Evolutionary conservation across 2,888 invertebrate genomes (phyloP).

Genomic region (Agonopterix arenella): DNA sequence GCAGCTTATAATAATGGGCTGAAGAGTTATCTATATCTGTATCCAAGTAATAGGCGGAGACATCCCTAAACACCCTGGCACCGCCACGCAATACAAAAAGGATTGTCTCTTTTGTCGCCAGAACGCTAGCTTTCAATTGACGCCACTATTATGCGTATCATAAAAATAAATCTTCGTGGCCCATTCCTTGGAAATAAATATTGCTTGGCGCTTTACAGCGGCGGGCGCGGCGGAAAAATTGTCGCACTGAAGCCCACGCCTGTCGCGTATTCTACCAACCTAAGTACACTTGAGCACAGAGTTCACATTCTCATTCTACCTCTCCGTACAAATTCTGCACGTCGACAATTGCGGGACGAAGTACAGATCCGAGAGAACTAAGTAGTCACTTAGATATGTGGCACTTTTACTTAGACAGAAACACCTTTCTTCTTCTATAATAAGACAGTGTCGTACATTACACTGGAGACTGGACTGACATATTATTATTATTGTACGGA

Average conservation of each 20-base stretch:
- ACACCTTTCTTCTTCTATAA: slow-evolving; percentile 21
- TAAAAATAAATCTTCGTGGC: slow-evolving; percentile 45
- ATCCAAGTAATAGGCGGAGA: slow-evolving; percentile 26
- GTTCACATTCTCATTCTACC: slow-evolving; percentile 13
- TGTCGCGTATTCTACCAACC: slow-evolving; percentile 3
- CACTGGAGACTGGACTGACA: no score
- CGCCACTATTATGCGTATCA: slow-evolving; percentile 43
- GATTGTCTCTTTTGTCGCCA: slow-evolving; percentile 26
- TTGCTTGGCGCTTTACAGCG: slow-evolving; percentile 31
- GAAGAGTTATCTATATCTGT: slow-evolving; percentile 24
- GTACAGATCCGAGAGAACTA: slow-evolving; percentile 7
- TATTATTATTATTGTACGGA: no score
- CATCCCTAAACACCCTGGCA: slow-evolving; percentile 9
- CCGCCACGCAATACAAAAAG: slow-evolving; percentile 10
- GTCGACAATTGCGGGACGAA: slow-evolving; percentile 1
- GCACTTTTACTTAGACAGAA: slow-evolving; percentile 25
- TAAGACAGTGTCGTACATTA: slow-evolving; percentile 25
- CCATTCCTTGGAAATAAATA: slow-evolving; percentile 37
- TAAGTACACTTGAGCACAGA: slow-evolving; percentile 12
- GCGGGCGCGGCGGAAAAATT: slow-evolving; percentile 25
- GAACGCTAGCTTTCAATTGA: slow-evolving; percentile 30
- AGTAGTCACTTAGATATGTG: slow-evolving; percentile 21
- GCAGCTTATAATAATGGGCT: not conserved
- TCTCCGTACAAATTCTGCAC: slow-evolving; percentile 11
- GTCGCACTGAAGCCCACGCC: slow-evolving; percentile 19